Evolutionary conservation across 2,797 vertebrate genomes (phyloP).

Genomic region (Lepilemur ruficaudatus): DNA sequence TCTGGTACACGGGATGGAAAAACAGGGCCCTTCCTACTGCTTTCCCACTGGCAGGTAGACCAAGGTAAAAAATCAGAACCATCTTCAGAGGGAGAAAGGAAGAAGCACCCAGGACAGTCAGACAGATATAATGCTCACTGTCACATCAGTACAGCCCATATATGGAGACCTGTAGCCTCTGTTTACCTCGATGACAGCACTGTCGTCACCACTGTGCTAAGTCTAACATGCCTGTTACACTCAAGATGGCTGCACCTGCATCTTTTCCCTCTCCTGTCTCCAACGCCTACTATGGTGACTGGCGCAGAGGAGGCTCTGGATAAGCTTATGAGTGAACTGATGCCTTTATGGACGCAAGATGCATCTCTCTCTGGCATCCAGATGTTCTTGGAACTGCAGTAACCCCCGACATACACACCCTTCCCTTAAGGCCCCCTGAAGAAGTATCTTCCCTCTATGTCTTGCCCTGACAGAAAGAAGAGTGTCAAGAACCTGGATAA

Average conservation of each 20-base stretch:
- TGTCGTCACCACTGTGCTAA: rapidly evolving
- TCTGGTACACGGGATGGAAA: neutral
- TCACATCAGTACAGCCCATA: rapidly evolving
- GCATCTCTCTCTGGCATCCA: neutral
- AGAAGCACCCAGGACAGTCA: neutral
- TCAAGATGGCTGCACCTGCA: neutral
- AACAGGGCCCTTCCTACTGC: neutral
- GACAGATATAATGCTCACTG: neutral
- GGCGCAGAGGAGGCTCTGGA: neutral
- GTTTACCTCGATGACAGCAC: neutral
- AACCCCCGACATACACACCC: rapidly evolving
- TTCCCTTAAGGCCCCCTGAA: neutral
- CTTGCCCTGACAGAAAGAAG: neutral
- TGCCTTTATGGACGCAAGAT: neutral
- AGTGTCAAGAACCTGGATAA: neutral
- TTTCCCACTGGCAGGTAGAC: neutral
- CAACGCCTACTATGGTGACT: neutral
- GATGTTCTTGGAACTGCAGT: neutral
- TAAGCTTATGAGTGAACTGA: neutral
- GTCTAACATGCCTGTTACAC: rapidly evolving
- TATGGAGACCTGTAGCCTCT: neutral
- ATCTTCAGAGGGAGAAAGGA: neutral
- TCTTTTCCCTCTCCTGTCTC: neutral
- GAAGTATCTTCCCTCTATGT: neutral
- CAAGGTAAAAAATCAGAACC: neutral